These are phyloP conservation scores for Lepidotrigona ventralis DNA, from an alignment of 1,140 invertebrate genomes.

Conservation along the genomic window DNA sequence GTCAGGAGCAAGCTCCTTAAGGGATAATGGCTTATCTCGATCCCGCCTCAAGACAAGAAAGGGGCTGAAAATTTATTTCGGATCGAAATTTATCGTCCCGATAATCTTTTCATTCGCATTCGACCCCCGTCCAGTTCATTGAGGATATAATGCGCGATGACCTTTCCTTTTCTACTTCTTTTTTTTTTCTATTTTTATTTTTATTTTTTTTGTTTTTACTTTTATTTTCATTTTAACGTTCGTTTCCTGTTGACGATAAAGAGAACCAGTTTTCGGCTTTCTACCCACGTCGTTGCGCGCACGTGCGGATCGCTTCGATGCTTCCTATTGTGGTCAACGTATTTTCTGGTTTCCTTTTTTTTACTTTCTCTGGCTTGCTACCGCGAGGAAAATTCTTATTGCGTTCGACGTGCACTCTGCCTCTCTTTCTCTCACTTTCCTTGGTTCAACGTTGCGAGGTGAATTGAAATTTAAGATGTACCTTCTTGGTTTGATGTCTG, in stretches of 20 bases:
- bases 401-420: no score
- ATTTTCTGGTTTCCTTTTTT: neutral
- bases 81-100: neutral
- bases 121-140: constrained; percentile 2
- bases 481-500: no score
- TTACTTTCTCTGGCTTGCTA: neutral
- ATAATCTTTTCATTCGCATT: constrained; percentile 7
- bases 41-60: constrained; percentile 30
- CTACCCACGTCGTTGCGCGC: neutral
- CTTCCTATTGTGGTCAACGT: neutral
- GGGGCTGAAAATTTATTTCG: constrained; percentile 26
- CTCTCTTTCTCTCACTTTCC: neutral
- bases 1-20: constrained; percentile 59
- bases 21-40: constrained; percentile 64
- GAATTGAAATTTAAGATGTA: neutral
- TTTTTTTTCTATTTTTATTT: no score
- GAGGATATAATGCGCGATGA: neutral
- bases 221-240: neutral
- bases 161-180: neutral
- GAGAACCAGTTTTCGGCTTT: constrained; percentile 29
- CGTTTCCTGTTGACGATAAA: neutral
- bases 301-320: constrained; percentile 5
- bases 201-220: no score
- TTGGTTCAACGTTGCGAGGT: neutral
- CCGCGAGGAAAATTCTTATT: neutral